phyloP scores from a whole-genome alignment of 1,140 invertebrate genomes.

The Medauroidea extradentata region DNA sequence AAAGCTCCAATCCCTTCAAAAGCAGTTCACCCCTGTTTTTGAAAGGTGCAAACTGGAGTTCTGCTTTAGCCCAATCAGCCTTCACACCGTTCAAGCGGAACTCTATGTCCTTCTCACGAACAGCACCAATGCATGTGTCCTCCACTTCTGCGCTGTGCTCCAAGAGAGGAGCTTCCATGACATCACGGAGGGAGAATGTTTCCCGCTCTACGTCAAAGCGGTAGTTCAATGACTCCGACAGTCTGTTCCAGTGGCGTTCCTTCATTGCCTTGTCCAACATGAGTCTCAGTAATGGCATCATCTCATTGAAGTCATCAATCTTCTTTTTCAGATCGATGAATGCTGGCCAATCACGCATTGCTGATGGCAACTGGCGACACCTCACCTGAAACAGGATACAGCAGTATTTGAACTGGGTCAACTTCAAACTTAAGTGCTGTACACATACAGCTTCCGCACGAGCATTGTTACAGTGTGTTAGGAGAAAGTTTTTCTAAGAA shows the following conservation, averaged over 20 bases:
- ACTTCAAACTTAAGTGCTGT: no score
- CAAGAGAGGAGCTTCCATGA: constrained; percentile 79
- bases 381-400: constrained; percentile 40
- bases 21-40: constrained; percentile 81
- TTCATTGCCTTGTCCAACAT: constrained; percentile 92
- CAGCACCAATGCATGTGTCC: constrained; percentile 86
- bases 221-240: constrained; percentile 66
- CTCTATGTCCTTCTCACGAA: constrained; percentile 89
- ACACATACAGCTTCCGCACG: no score
- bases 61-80: constrained; percentile 72
- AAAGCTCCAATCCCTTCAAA: constrained; percentile 70
- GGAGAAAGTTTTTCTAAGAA: no score
- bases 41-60: constrained; percentile 73
- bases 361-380: constrained; percentile 73
- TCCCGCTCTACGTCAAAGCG: constrained; percentile 74
- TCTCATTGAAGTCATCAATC: constrained; percentile 87
- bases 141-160: constrained; percentile 85
- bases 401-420: no score
- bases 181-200: constrained; percentile 70
- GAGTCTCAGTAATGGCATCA: constrained; percentile 77
- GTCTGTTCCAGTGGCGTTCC: constrained; percentile 76
- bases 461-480: no score
- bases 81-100: constrained; percentile 80
- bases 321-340: constrained; percentile 81
- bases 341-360: constrained; percentile 84